These are phyloP conservation scores for Campylomormyrus numenius DNA, from an alignment of 2,113 vertebrate genomes.

Conservation along the genomic window DNA sequence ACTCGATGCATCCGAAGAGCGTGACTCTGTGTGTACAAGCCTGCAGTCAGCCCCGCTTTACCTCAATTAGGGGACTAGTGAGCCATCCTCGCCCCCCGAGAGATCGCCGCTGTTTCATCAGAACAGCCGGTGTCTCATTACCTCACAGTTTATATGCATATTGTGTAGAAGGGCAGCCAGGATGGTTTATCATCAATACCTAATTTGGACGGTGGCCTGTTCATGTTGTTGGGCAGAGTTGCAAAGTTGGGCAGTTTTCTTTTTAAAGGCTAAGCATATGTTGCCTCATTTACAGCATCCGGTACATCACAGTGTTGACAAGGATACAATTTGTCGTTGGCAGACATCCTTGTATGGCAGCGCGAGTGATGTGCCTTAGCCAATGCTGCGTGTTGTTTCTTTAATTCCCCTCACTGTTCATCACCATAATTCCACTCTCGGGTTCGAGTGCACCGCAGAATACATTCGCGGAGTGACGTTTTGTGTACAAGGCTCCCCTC, in stretches of 20 bases:
- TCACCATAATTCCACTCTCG: not conserved
- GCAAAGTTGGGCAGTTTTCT: not conserved
- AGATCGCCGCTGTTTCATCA: conserved; percentile 1
- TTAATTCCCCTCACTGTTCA: not conserved
- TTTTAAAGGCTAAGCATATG: not conserved
- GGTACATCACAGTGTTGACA: not conserved
- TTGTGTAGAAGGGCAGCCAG: not conserved
- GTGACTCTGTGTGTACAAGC: no score
- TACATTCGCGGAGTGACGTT: not conserved
- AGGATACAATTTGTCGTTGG: not conserved
- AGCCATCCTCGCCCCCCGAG: not conserved
- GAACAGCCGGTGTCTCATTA: not conserved
- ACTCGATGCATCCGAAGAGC: not conserved
- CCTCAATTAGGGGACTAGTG: not conserved
- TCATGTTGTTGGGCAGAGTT: not conserved
- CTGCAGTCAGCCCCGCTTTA: not conserved
- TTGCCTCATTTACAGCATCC: not conserved
- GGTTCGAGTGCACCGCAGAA: not conserved
- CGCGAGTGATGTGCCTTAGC: not conserved
- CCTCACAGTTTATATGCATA: conserved; percentile 10
- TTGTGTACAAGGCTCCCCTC: not conserved
- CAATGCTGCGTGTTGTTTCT: not conserved
- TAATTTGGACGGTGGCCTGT: conserved; percentile 1
- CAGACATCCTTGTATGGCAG: not conserved
- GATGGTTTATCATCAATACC: conserved; percentile 9